Evolutionary conservation across 1,140 invertebrate species (phyloP).

Genomic region (Anadara kagoshimensis): DNA sequence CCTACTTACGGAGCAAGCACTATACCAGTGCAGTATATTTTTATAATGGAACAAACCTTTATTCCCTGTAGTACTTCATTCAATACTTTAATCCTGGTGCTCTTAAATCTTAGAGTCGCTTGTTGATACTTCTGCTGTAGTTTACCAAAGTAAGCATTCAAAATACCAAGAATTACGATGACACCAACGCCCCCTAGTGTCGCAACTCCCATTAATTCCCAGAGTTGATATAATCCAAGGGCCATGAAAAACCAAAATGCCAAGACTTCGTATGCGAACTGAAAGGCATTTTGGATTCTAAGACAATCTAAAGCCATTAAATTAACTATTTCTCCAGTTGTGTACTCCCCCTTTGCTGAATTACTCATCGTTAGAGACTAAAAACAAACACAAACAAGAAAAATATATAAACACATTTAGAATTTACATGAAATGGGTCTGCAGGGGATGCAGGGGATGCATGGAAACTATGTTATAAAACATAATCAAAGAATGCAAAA

Average conservation of each 20-base stretch:
- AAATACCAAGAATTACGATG: constrained; percentile 72
- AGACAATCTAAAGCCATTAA: constrained; percentile 77
- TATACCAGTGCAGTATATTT: background rate
- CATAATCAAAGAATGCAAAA: background rate
- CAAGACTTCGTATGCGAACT: constrained; percentile 71
- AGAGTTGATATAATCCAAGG: constrained; percentile 87
- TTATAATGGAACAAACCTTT: constrained; percentile 74
- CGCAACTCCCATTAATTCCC: constrained; percentile 79
- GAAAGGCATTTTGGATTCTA: constrained; percentile 66
- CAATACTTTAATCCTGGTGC: constrained; percentile 76
- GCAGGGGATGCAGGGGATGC: background rate
- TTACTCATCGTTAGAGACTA: constrained; percentile 68
- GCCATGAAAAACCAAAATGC: constrained; percentile 26
- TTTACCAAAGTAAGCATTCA: constrained; percentile 91
- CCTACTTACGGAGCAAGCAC: too few species aligned
- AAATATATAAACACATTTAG: too few species aligned
- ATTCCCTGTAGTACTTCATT: constrained; percentile 75
- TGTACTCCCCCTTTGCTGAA: constrained; percentile 70
- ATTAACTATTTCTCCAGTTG: constrained; percentile 78
- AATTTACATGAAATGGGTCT: too few species aligned
- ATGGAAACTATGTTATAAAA: too few species aligned
- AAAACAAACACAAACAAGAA: too few species aligned
- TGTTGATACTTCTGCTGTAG: constrained; percentile 79
- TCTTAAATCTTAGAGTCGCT: constrained; percentile 76
- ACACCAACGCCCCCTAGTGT: constrained; percentile 70